A percentile compares a stretch with the other conserved stretches of the same genome.
These are phyloP conservation scores for Thunnus albacares DNA, from an alignment of 2,797 vertebrate genomes.

Conservation along the genomic window DNA sequence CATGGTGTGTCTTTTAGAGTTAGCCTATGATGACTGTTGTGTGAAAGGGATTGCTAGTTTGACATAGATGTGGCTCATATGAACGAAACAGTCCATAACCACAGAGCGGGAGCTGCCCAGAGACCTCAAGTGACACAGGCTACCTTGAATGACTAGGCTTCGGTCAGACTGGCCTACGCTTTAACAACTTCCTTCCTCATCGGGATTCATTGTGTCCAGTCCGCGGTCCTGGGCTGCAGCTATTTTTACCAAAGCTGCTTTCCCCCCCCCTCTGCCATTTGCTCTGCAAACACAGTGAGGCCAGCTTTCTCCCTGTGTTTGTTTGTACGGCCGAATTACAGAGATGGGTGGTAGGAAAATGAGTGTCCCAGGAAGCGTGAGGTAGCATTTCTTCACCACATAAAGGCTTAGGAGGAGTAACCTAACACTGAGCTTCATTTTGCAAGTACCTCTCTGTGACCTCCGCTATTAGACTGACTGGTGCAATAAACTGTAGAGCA, in stretches of 20 bases:
- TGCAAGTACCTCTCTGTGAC: conserved; percentile 19
- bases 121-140: conserved; percentile 60
- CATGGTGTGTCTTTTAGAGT: neutral
- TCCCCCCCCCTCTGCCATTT: conserved; percentile 53
- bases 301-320: conserved; percentile 54
- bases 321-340: conserved; percentile 63
- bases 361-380: conserved; percentile 54
- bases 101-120: conserved; percentile 44
- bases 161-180: conserved; percentile 73
- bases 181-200: conserved; percentile 86
- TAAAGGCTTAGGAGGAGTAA: conserved; percentile 27
- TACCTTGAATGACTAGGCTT: conserved; percentile 67
- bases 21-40: neutral
- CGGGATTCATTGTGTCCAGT: conserved; percentile 80
- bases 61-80: conserved; percentile 38
- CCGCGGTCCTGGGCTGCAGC: conserved; percentile 50
- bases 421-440: conserved; percentile 25
- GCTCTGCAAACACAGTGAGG: conserved; percentile 67
- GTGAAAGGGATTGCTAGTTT: conserved; percentile 17
- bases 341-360: conserved; percentile 27
- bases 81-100: conserved; percentile 30
- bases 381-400: conserved; percentile 60
- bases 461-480: conserved; percentile 12
- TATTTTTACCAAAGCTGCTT: conserved; percentile 80
- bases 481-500: conserved; percentile 18